These are phyloP conservation scores for Tetranychus piercei DNA, from an alignment of 2,888 invertebrate genomes.

Conservation along the genomic window DNA sequence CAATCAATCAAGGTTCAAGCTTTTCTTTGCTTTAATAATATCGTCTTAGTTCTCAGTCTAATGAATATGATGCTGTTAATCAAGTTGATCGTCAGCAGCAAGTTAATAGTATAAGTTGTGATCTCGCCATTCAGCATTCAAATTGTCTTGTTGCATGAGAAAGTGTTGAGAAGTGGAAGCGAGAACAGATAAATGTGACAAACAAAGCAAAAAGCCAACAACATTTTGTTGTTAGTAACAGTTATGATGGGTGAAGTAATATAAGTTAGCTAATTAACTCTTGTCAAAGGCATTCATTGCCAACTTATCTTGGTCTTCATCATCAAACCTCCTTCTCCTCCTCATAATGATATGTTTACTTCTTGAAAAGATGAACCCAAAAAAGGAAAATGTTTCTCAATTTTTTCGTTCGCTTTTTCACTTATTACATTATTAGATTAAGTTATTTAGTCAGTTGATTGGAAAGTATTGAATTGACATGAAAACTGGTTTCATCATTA, in stretches of 20 bases:
- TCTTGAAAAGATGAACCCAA: background rate
- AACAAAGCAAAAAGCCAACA: background rate
- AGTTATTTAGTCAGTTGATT: background rate
- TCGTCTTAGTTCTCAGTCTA: too few relatives aligned
- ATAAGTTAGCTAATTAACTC: background rate
- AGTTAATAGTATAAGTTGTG: background rate
- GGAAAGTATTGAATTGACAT: background rate
- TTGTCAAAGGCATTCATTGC: background rate
- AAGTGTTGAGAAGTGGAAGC: background rate
- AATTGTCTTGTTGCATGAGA: background rate
- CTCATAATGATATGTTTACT: background rate
- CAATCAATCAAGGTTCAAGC: too few relatives aligned
- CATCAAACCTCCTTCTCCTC: background rate
- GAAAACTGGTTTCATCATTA: background rate
- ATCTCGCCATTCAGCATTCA: background rate
- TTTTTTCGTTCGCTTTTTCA: background rate
- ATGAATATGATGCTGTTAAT: too few relatives aligned
- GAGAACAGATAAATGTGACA: background rate
- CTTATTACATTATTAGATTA: background rate
- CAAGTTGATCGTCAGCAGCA: too few relatives aligned
- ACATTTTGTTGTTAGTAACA: background rate
- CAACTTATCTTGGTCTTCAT: background rate
- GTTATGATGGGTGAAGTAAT: background rate
- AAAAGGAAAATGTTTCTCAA: background rate
- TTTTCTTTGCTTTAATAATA: too few relatives aligned